A percentile compares a stretch with the other conserved stretches of the same genome.
Conservation (phyloP, 2,113 vertebrate species). For the Mugil cephalus region DNA sequence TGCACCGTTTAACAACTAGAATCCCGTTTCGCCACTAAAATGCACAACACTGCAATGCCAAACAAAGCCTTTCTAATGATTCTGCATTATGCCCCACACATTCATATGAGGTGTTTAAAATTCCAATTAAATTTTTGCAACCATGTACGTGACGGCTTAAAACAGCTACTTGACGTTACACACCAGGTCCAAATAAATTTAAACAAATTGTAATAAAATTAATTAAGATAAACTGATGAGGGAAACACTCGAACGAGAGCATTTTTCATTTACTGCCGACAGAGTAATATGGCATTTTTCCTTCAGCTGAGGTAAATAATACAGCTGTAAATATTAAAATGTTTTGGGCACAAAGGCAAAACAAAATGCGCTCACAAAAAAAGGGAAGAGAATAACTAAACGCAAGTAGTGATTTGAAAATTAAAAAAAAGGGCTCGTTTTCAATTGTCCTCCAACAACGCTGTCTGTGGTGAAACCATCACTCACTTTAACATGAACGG, state of each 20-base stretch:
- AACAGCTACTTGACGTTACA: constrained; percentile 1
- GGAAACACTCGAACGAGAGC: constrained; percentile 12
- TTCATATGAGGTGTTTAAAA: constrained; percentile 9
- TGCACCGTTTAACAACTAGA: constrained; percentile 4
- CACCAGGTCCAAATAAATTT: background rate
- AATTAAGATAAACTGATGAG: constrained; percentile 16
- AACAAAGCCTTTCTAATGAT: constrained; percentile 9
- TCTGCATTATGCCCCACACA: background rate
- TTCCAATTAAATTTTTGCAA: constrained; percentile 7
- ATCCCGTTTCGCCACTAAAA: constrained; percentile 3
- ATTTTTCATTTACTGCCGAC: constrained; percentile 1
- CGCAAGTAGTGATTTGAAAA: constrained; percentile 29
- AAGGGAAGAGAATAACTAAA: constrained; percentile 16
- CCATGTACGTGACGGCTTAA: background rate
- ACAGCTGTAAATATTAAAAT: constrained; percentile 8
- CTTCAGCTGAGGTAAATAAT: no score
- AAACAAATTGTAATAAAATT: constrained; percentile 7
- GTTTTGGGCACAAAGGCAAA: background rate
- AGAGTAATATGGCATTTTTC: no score
- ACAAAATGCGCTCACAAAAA: background rate
- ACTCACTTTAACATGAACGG: constrained; percentile 31
- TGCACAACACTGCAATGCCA: constrained; percentile 2
- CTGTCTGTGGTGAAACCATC: constrained; percentile 39
- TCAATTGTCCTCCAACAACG: constrained; percentile 21
- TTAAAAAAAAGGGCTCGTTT: constrained; percentile 28